Percentiles rank a stretch among this genome's conserved stretches.
Conservation (phyloP, 37 sponge, comb jelly and placozoan species). For the Bolinopsis microptera region DNA sequence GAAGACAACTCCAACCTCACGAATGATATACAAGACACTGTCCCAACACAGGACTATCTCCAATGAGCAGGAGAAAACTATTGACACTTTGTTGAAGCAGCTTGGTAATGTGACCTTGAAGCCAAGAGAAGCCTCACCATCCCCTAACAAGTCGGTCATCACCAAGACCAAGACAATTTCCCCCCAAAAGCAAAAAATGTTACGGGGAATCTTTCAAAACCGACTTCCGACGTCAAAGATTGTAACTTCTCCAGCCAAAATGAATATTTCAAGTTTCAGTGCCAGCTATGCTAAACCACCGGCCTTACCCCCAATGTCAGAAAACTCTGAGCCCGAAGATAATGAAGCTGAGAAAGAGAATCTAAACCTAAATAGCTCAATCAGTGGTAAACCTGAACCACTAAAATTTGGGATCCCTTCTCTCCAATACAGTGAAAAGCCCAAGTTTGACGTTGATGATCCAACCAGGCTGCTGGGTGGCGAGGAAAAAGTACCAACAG, state of each 20-base stretch:
- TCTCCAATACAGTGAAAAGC: conserved; percentile 26
- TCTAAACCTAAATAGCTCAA: neutral
- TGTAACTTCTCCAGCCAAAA: conserved; percentile 56
- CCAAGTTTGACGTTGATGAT: conserved; percentile 27
- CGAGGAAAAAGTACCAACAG: conserved; percentile 28
- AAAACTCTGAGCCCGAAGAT: neutral
- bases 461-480: conserved; percentile 2
- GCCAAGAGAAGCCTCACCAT: neutral
- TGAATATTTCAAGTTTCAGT: conserved; percentile 54
- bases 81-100: conserved; percentile 30
- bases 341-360: neutral
- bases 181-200: conserved; percentile 27
- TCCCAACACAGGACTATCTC: conserved; percentile 48
- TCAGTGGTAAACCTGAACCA: neutral
- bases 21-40: conserved; percentile 43
- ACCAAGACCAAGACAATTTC: neutral
- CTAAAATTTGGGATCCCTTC: neutral
- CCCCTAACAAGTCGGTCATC: neutral
- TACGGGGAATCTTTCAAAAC: conserved; percentile 12
- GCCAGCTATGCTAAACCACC: neutral
- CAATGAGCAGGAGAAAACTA: conserved; percentile 40
- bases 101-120: conserved; percentile 11
- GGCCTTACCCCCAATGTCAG: neutral
- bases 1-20: conserved; percentile 37
- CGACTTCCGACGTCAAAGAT: neutral